These are phyloP conservation scores for Liposcelis brunnea DNA, from an alignment of 2,888 invertebrate species.

Conservation along the genomic window DNA sequence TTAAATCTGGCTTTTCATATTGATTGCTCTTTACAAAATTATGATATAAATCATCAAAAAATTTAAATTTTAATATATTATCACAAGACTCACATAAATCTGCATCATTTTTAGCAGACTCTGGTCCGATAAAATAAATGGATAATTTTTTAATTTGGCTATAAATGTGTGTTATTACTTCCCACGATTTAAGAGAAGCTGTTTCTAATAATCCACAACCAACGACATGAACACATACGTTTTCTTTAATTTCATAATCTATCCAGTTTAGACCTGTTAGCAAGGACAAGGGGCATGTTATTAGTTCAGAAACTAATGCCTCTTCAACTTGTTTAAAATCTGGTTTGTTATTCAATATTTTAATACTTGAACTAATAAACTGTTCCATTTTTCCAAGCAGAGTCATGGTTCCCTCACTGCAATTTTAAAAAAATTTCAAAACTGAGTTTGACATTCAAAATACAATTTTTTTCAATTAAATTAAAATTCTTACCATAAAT, in stretches of 20 bases:
- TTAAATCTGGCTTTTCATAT: conserved; percentile 20
- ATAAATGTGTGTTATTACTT: background rate
- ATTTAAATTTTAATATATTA: background rate
- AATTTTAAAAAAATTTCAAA: no score
- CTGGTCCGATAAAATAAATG: conserved; percentile 22
- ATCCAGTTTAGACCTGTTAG: background rate
- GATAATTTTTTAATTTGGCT: conserved; percentile 13
- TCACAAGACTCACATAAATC: no score
- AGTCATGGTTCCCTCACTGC: no score
- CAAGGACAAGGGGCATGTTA: conserved; percentile 2
- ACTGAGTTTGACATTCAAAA: no score
- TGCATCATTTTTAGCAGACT: conserved; percentile 9
- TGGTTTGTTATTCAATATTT: background rate
- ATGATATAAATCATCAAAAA: background rate
- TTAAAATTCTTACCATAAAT: no score
- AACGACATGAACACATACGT: conserved; percentile 20
- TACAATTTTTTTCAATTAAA: no score
- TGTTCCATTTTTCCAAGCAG: no score
- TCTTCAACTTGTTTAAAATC: background rate
- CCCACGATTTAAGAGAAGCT: background rate
- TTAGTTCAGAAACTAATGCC: background rate
- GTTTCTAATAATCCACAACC: conserved; percentile 21
- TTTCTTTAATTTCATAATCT: background rate
- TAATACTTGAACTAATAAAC: background rate
- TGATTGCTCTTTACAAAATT: background rate